Base-by-base conservation (phyloP, 2,888 invertebrate genomes). In the Nesidiocoris tenuis region DNA sequence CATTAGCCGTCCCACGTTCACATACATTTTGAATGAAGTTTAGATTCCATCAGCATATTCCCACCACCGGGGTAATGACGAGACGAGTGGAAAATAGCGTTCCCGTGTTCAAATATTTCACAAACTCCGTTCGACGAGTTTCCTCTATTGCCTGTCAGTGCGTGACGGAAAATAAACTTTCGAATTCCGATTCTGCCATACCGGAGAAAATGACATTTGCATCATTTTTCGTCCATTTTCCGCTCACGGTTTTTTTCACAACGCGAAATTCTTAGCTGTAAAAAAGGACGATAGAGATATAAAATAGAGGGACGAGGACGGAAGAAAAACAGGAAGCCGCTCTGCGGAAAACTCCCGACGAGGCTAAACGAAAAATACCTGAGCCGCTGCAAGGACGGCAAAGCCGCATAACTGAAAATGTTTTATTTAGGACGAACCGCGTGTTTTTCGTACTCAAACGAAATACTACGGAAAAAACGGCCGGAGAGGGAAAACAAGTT, bases 371-470 rank as follows among this genome's bases (percentile, higher is more conserved):
- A 39, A 39, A 39, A 39, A 39, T 39, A 39, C 39, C 39, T 39
- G 39, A 39, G 39, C 39, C 12, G 39, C 12, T 12, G 39, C 12
- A 7, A 39, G 39, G 12, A 39, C 39, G 39, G 59, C 59, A 59
- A 59, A 59, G 17, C 59, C 59, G 59, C 59, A 19, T n/a, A 59
- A n/a, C 59, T 59, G 59, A 59, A 59, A 59, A 59, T 59, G 59
- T 59, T 59, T 59, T 59, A 59, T 59, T 59, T 59, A 59, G 59
- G 59, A 59, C 59, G n/a, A 59, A 59, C 59, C 59, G 59, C 59
- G n/a, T 59, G 39, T 39, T 39, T 39, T 59, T 16, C 5, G 19
- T n/a, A 59, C 7, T 59, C 59, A 59, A 59, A 59, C n/a, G 19
- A 19, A 59, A 59, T 59, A 19, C n/a, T n/a, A 59, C n/a, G n/a